These are phyloP conservation scores for Chionomys nivalis DNA, from an alignment of 2,113 vertebrate genomes.

Conservation along the genomic window DNA sequence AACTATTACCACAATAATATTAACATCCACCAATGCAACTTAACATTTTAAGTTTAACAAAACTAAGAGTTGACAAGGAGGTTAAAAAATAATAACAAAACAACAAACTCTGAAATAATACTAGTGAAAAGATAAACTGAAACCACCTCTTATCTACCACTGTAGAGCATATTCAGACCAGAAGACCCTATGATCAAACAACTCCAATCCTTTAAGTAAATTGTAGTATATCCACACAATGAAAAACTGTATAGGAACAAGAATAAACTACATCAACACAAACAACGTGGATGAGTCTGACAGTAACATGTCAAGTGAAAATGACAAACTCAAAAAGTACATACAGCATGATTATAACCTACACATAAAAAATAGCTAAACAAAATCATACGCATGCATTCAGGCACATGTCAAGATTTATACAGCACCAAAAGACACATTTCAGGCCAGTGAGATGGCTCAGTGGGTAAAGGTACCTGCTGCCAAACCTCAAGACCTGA, in stretches of 20 bases:
- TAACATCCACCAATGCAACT: neutral
- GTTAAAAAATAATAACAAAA: neutral
- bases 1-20: neutral
- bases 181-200: neutral
- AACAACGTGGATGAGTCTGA: constrained; percentile 17
- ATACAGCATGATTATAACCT: neutral
- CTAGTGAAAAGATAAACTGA: neutral
- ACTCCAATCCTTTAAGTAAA: constrained; percentile 30
- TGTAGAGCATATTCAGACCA: neutral
- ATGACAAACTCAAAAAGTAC: constrained; percentile 8
- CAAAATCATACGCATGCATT: constrained; percentile 46
- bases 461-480: neutral
- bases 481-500: neutral
- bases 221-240: neutral
- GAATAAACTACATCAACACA: constrained; percentile 11
- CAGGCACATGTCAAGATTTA: neutral
- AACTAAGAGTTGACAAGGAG: neutral
- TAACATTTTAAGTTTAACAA: constrained; percentile 41
- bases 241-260: neutral
- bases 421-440: neutral
- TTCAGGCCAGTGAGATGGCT: neutral
- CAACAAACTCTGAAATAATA: neutral
- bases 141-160: constrained; percentile 7
- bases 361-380: neutral
- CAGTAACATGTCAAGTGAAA: constrained; percentile 26